Evolutionary conservation across 2,888 invertebrate genomes (phyloP), one percentile per base, ranked within the genome.

Genomic region (Phortica okadai): DNA sequence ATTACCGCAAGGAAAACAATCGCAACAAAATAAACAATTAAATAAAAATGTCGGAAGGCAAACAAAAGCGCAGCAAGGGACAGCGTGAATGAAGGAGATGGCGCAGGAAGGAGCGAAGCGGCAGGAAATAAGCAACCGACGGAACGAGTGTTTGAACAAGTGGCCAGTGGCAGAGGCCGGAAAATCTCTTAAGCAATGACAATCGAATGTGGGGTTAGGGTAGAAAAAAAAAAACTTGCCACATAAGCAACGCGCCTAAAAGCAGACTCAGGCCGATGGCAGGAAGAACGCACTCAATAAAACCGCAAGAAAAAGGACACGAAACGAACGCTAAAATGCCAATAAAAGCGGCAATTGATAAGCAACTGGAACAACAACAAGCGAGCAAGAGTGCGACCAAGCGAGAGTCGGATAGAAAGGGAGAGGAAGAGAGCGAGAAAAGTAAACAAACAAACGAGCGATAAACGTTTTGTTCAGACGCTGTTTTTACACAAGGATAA

Each of bases 321-420:
- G 45, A 69, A 69, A 70, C 54, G 62, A 70, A 67, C 79, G 88
- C 79, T 77, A 79, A 88, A 84, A 86, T 80, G 85, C 81, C 86
- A 88, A 86, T 88, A 86, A 86, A 88, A 84, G 80, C 81, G 81
- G 87, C 86, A 86, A 86, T 86, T 86, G 88, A 86, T 88, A 88
- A 86, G 82, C 86, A 77, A 41, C 70, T 73, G 79, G 80, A n/a
- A n/a, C n/a, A 77, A 78, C 81, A 80, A 88, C 83, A 83, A 83
- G 86, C 88, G 80, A 87, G 81, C 85, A 86, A n/a, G 10, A 74
- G 42, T 50, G 8, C 50, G 41, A 87, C 78, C 82, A 83, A 83
- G 76, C n/a, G n/a, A n/a, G n/a, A n/a, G n/a, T n/a, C n/a, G 76
- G 76, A 6, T 50, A 74, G 74, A 50, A 45, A 45, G 6, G 45